Percentiles rank a stretch among this genome's conserved stretches.
phyloP scores from a whole-genome alignment of 2,113 vertebrate genomes.

The Indicator maculatus region DNA sequence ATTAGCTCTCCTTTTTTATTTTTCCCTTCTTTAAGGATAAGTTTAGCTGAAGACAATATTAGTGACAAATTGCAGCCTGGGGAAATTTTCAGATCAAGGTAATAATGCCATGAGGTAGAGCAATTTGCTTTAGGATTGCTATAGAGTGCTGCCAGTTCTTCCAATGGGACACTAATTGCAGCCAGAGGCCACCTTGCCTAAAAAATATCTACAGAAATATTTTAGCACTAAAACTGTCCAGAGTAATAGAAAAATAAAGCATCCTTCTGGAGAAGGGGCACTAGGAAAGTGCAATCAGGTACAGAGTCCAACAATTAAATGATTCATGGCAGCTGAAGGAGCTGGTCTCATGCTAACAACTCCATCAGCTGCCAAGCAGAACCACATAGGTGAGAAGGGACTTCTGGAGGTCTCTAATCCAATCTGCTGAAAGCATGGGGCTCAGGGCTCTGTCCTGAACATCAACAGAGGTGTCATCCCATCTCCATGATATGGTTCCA shows the following conservation, averaged over 20 bases:
- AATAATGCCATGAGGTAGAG: slow-evolving; percentile 56
- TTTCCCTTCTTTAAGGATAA: not conserved
- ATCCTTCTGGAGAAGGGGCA: not conserved
- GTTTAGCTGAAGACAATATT: slow-evolving; percentile 61
- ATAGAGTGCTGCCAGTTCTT: slow-evolving; percentile 41
- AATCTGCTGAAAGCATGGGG: not conserved
- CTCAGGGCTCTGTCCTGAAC: not conserved
- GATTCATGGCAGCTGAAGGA: not conserved
- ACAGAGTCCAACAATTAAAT: slow-evolving; percentile 8
- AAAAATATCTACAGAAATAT: slow-evolving; percentile 61
- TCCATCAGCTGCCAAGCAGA: rapidly evolving
- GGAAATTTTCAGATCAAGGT: slow-evolving; percentile 70
- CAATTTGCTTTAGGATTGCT: slow-evolving; percentile 57
- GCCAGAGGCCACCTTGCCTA: slow-evolving; percentile 55
- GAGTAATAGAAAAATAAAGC: slow-evolving; percentile 19
- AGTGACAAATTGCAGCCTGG: slow-evolving; percentile 56
- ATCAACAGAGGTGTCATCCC: not conserved
- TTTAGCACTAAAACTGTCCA: slow-evolving; percentile 51
- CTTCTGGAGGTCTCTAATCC: not conserved
- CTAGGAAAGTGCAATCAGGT: not conserved
- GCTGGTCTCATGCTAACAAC: not conserved
- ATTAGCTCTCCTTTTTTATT: slow-evolving; percentile 19
- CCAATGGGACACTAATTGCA: slow-evolving; percentile 61
- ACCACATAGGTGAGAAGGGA: rapidly evolving
- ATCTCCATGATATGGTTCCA: not conserved